Evolutionary conservation across 2,113 vertebrate genomes (phyloP).

Genomic region (Proterorhinus semilunaris): DNA sequence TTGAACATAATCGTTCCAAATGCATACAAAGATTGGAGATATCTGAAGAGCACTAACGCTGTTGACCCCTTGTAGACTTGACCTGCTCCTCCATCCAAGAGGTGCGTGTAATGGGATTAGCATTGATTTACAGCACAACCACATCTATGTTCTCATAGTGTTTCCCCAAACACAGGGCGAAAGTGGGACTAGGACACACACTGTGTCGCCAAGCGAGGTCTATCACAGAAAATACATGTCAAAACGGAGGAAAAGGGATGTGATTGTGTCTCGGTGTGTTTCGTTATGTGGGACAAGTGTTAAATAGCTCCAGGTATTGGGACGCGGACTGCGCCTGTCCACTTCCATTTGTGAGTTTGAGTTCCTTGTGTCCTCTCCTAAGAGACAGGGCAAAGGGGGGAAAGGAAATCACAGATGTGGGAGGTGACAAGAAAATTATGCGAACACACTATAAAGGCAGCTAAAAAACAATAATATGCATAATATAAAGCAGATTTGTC

Average conservation of each 20-base stretch:
- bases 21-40: too few species aligned
- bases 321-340: slow-evolving; percentile 13
- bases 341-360: slow-evolving; percentile 16
- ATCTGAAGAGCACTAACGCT: too few species aligned
- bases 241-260: slow-evolving; percentile 8
- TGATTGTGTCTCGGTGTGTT: slow-evolving; percentile 18
- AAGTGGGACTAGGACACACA: slow-evolving; percentile 47
- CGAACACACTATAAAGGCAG: neutral
- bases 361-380: neutral
- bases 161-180: slow-evolving; percentile 50
- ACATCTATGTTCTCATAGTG: slow-evolving; percentile 44
- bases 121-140: slow-evolving; percentile 60
- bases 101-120: slow-evolving; percentile 57
- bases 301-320: slow-evolving; percentile 24
- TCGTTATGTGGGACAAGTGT: neutral
- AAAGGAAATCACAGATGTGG: neutral
- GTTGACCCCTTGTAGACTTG: neutral
- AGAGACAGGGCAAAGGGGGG: neutral
- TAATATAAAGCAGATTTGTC: neutral
- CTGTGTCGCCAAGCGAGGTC: slow-evolving; percentile 9
- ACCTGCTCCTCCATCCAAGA: neutral
- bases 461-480: neutral
- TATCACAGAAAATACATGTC: slow-evolving; percentile 16
- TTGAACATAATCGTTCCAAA: too few species aligned
- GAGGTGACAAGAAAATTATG: neutral